Conservation (phyloP, 2,888 invertebrate species). For the Diploptera punctata region DNA sequence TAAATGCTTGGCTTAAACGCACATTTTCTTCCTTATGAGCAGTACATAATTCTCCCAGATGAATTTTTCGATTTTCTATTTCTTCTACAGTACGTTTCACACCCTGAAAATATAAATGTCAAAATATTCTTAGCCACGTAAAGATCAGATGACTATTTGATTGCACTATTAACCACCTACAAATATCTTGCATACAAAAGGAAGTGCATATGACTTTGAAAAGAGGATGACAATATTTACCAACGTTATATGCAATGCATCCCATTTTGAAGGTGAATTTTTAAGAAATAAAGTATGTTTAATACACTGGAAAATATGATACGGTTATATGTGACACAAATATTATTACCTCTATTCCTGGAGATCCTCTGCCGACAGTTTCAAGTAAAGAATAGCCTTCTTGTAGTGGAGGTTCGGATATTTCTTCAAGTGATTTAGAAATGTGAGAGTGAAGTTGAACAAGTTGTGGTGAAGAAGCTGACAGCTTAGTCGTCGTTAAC, state of each 20-base stretch:
- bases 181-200: too few species aligned
- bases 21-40: slow-evolving; percentile 73
- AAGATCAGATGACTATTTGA: too few species aligned
- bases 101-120: too few species aligned
- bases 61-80: slow-evolving; percentile 75
- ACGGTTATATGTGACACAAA: too few species aligned
- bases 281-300: too few species aligned
- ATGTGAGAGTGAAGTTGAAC: slow-evolving; percentile 72
- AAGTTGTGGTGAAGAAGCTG: slow-evolving; percentile 69
- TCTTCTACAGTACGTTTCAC: slow-evolving; percentile 71
- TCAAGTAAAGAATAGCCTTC: slow-evolving; percentile 77
- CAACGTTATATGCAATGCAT: too few species aligned
- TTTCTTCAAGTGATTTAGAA: slow-evolving; percentile 68
- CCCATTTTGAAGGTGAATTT: too few species aligned
- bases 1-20: slow-evolving; percentile 70
- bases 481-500: slow-evolving; percentile 68
- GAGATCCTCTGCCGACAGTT: slow-evolving; percentile 66
- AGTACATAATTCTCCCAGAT: slow-evolving; percentile 67
- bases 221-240: too few species aligned
- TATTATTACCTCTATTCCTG: slow-evolving; percentile 70
- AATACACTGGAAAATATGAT: too few species aligned
- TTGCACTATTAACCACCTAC: too few species aligned
- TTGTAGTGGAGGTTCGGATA: slow-evolving; percentile 69
- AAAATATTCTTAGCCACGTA: too few species aligned
- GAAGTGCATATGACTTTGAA: too few species aligned